Conservation (phyloP, 1,140 invertebrate genomes). For the Dysdera silvatica region DNA sequence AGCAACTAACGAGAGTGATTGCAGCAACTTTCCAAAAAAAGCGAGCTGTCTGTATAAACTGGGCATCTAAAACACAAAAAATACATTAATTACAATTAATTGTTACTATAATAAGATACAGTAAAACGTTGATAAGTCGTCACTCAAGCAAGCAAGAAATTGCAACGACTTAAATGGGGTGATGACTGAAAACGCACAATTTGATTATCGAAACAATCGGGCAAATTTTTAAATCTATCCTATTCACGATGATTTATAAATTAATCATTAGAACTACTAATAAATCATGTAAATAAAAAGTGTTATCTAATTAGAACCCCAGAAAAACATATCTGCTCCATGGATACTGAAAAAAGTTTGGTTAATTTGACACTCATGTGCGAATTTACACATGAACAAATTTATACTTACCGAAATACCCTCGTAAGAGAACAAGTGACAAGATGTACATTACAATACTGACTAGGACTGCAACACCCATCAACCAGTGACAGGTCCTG, state of each 20-base stretch:
- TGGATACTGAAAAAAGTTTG: not conserved
- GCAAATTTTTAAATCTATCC: not conserved
- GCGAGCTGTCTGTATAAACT: conserved; percentile 85
- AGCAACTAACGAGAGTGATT: conserved; percentile 90
- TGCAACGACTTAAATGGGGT: too few species aligned
- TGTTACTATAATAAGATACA: not conserved
- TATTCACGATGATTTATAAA: not conserved
- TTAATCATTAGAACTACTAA: too few species aligned
- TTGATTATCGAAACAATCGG: not conserved
- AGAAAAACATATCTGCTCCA: not conserved
- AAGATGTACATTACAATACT: conserved; percentile 78
- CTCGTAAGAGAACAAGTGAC: conserved; percentile 76
- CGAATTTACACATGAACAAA: conserved; percentile 41
- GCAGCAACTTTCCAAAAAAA: conserved; percentile 94
- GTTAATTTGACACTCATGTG: too few species aligned
- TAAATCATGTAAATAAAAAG: conserved; percentile 2
- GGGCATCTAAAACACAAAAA: conserved; percentile 62
- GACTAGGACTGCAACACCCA: conserved; percentile 90
- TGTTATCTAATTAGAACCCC: not conserved
- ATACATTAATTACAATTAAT: not conserved
- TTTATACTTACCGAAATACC: conserved; percentile 74
- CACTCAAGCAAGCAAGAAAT: too few species aligned
- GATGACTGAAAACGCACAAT: too few species aligned
- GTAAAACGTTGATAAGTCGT: too few species aligned
- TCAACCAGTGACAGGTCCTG: conserved; percentile 63